Base-by-base conservation (phyloP, 2,113 vertebrate species). In the Tachuris rubrigastra region DNA sequence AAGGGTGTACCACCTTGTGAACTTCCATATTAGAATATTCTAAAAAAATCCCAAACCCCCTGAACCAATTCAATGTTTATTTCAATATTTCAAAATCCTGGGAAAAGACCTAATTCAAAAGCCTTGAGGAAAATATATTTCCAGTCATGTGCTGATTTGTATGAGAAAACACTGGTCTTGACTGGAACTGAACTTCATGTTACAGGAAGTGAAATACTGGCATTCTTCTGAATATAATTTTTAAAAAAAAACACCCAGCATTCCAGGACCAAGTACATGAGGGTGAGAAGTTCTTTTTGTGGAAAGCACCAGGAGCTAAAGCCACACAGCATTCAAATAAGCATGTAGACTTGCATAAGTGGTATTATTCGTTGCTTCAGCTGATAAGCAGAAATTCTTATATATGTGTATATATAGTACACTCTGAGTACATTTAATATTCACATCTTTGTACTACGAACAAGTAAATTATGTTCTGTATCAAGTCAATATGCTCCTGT, bases 201-300 rank as follows among this genome's bases (percentile, higher is more conserved):
- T 71, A 24, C 15, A 50, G 42, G 31, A 41, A 8, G 10, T 41
- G 12, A 76, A 89, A 50, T 62, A 65, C 35, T 76, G 22, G 2
- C 14, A 35, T 56, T 58, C 28, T 67, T 59, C 63, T 53, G 33
- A 67, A 71, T 37, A 37, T 4, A 4, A 11, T 2, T 44, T 53
- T 39, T 6, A 2, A 8, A 14, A 39, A 39, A 50, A 55, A 28
- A 3, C 2, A 53, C 10, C 30, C 9, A 22, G 3, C 2, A 27
- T 31, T 78, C 5, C 44, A 42, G 53, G 18, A 39, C 25, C 10
- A 60, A 44, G 69, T 63, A 37, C 4, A 18, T 4, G 28, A 62
- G 14, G 5, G 31, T 5, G 79, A 5, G 6, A 60, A 41, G 33
- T 28, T 49, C 4, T 41, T 81, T 49, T 55, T 84, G 28, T 28